These are phyloP conservation scores for Hydractinia symbiolongicarpus DNA, from an alignment of 30 jellyfish, hydroid and myxozoan genomes.

Conservation along the genomic window DNA sequence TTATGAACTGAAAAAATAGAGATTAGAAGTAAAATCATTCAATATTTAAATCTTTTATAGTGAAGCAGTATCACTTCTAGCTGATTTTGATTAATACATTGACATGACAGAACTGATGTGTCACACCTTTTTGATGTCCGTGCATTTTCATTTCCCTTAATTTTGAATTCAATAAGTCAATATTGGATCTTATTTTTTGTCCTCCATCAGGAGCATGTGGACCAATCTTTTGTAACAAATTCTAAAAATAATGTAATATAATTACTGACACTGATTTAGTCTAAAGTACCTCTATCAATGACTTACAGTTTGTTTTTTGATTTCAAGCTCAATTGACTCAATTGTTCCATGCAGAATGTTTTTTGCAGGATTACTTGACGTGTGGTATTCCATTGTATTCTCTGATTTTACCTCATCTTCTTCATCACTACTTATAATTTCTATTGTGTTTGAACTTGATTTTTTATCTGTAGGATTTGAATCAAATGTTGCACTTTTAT, in stretches of 20 bases:
- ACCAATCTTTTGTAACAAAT: slow-evolving; percentile 24
- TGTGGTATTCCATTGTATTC: neutral
- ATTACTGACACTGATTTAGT: neutral
- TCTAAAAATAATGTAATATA: neutral
- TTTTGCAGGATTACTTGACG: neutral
- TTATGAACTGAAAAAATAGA: no score
- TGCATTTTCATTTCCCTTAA: neutral
- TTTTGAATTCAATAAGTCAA: neutral
- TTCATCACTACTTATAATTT: slow-evolving; percentile 9
- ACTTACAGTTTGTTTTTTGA: slow-evolving; percentile 15
- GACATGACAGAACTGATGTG: neutral
- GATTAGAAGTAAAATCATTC: no score
- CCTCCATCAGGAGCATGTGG: slow-evolving; percentile 38
- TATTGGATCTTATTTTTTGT: slow-evolving; percentile 10
- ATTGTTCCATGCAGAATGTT: slow-evolving; percentile 5
- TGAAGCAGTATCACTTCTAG: no score
- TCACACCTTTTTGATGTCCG: slow-evolving; percentile 1
- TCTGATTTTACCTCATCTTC: slow-evolving; percentile 1
- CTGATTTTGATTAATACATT: no score
- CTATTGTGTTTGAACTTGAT: neutral
- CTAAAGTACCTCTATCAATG: neutral
- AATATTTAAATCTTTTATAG: no score
- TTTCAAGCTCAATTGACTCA: neutral
- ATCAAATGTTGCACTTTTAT: neutral
- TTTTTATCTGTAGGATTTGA: no score